Base-by-base conservation (phyloP, 2,797 vertebrate genomes). In the Amphiprion clarkii region DNA sequence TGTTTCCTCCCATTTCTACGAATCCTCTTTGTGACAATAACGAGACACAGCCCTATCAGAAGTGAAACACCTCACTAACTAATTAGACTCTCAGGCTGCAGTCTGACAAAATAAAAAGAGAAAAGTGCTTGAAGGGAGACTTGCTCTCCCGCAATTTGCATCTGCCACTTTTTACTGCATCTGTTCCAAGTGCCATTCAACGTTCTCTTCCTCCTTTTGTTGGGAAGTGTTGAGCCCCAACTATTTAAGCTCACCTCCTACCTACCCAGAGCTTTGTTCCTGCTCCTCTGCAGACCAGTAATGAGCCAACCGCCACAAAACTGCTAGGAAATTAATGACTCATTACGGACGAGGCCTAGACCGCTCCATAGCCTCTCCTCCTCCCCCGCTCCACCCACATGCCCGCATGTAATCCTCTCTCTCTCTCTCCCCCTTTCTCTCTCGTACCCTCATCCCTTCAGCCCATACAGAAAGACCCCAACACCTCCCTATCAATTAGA, bases 401-500 rank as follows among this genome's bases (percentile, higher is more conserved):
- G 85, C 87, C 76, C 76, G 7, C 84, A 82, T 87, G 83, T 89
- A 93, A 92, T 93, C 89, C 91, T 85, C 88, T 78, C 84, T 75
- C 88, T 71, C 54, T 55, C 56, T 67, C 73, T 67, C 74, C 62
- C 83, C 65, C 63, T 80, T 74, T 79, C 83, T 84, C 82, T 81
- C 78, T 63, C 85, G 88, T 83, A 79, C 87, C 84, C 91, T 90
- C 93, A 85, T 88, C 88, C 91, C 82, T 93, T 96, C 94, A 95
- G 94, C 93, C 96, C 95, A 96, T 95, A 94, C 89, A 96, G 96
- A 97, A 96, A 96, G 96, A 95, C 95, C 95, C 95, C 96, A 95
- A 96, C 96, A 96, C 97, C 96, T 99, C 97, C 96, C 96, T 97
- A 96, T 97, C 96, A 98, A 98, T 98, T 99, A 99, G 95, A 96